Evolutionary conservation across 2,113 vertebrate species (phyloP).

Genomic region (Psilopsiagon aurifrons): DNA sequence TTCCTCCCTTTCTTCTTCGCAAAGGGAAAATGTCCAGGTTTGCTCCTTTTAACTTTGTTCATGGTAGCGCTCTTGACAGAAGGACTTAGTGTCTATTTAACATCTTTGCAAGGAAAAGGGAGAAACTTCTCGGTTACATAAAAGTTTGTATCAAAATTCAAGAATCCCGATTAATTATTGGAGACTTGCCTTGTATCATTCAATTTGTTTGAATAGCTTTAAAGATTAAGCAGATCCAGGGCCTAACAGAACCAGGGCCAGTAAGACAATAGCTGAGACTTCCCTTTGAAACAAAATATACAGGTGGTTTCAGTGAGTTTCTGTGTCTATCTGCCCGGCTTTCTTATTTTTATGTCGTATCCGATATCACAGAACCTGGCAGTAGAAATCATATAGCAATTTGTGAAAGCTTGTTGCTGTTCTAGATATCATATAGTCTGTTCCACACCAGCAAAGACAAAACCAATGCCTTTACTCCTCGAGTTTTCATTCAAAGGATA

Average conservation of each 20-base stretch:
- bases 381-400: slow-evolving; percentile 60
- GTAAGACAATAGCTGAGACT: slow-evolving; percentile 69
- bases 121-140: slow-evolving; percentile 53
- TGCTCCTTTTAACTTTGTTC: slow-evolving; percentile 23
- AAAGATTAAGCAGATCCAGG: slow-evolving; percentile 67
- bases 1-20: neutral
- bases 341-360: slow-evolving; percentile 73
- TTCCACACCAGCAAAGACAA: slow-evolving; percentile 68
- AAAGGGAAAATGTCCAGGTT: slow-evolving; percentile 34
- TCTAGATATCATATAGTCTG: slow-evolving; percentile 60
- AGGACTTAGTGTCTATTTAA: slow-evolving; percentile 47
- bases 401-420: slow-evolving; percentile 59
- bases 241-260: slow-evolving; percentile 65
- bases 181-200: slow-evolving; percentile 42
- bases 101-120: slow-evolving; percentile 41
- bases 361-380: slow-evolving; percentile 75
- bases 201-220: slow-evolving; percentile 64
- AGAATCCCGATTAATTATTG: slow-evolving; percentile 64
- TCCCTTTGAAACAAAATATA: slow-evolving; percentile 81
- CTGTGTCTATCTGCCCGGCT: slow-evolving; percentile 65
- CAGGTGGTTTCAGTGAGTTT: slow-evolving; percentile 74
- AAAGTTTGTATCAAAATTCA: slow-evolving; percentile 69
- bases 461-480: slow-evolving; percentile 47
- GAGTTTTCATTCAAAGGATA: slow-evolving; percentile 49
- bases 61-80: slow-evolving; percentile 33